Conservation (phyloP, 2,888 invertebrate genomes). For the Drosophila kanekoi region DNA sequence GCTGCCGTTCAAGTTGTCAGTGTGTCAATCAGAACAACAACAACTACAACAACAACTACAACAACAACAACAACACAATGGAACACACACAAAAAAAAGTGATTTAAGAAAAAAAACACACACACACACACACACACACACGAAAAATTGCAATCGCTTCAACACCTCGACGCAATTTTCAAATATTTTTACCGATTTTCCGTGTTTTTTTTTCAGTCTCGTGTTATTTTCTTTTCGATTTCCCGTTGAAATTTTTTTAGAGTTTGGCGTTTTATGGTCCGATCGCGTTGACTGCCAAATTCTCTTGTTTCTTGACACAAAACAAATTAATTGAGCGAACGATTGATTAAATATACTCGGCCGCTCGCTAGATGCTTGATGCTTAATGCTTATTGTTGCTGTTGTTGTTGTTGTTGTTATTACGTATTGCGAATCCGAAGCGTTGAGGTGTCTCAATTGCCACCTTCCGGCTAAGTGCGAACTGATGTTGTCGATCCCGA, state of each 20-base stretch:
- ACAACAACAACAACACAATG: conserved; percentile 2
- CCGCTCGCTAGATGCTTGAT: conserved; percentile 58
- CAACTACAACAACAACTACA: no score
- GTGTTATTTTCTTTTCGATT: conserved; percentile 23
- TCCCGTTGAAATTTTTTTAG: conserved; percentile 14
- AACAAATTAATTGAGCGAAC: conserved; percentile 56
- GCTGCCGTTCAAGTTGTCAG: conserved; percentile 57
- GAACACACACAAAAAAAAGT: conserved; percentile 6
- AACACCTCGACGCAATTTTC: conserved; percentile 58
- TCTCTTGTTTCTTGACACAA: conserved; percentile 34
- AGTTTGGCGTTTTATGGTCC: conserved; percentile 60
- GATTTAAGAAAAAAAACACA: not conserved
- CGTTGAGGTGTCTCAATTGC: conserved; percentile 81
- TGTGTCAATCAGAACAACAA: conserved; percentile 47
- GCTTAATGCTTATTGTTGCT: conserved; percentile 57
- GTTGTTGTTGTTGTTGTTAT: conserved; percentile 37
- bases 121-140: conserved; percentile 2
- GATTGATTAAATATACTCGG: conserved; percentile 58
- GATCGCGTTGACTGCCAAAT: conserved; percentile 62
- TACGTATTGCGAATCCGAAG: conserved; percentile 54
- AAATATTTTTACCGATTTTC: conserved; percentile 28
- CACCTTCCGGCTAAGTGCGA: conserved; percentile 74
- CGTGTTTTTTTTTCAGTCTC: not conserved
- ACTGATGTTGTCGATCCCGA: conserved; percentile 61
- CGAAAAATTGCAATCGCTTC: conserved; percentile 48